These are phyloP conservation scores for Luperina nickerlii DNA, from an alignment of 2,888 invertebrate species.

Conservation along the genomic window DNA sequence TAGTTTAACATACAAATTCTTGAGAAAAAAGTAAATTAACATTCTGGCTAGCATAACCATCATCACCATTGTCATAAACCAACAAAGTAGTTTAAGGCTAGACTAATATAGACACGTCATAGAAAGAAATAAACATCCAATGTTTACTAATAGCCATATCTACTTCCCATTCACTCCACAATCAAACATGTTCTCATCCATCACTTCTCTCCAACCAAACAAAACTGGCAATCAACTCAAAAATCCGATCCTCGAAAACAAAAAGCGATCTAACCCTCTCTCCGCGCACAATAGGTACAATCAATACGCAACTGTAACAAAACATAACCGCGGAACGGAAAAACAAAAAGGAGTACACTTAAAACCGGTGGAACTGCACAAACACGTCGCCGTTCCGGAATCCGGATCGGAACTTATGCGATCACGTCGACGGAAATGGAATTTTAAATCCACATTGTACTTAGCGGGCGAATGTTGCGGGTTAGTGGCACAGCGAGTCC, in stretches of 20 bases:
- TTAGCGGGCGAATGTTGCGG: slow-evolving; percentile 67
- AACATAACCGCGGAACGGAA: slow-evolving; percentile 59
- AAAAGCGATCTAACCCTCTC: slow-evolving; percentile 28
- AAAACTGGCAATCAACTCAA: slow-evolving; percentile 35
- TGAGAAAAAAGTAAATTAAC: background rate
- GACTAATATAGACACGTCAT: background rate
- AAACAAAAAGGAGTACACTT: slow-evolving; percentile 67
- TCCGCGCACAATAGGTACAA: slow-evolving; percentile 62
- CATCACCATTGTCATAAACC: background rate
- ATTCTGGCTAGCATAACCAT: background rate
- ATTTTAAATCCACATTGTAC: slow-evolving; percentile 87
- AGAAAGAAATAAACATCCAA: background rate
- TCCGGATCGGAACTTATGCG: slow-evolving; percentile 83
- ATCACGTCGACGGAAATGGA: slow-evolving; percentile 86
- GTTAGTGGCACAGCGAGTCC: slow-evolving; percentile 49
- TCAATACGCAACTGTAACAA: slow-evolving; percentile 64
- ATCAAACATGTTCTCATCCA: slow-evolving; percentile 12
- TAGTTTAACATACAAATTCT: background rate
- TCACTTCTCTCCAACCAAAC: slow-evolving; percentile 10
- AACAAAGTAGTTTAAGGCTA: background rate
- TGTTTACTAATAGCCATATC: background rate
- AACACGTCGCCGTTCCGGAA: slow-evolving; percentile 69
- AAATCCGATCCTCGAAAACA: slow-evolving; percentile 26
- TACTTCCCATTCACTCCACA: background rate
- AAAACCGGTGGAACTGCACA: slow-evolving; percentile 63